These are phyloP conservation scores for Endomychus coccineus DNA, from an alignment of 2,888 invertebrate species.

Conservation along the genomic window DNA sequence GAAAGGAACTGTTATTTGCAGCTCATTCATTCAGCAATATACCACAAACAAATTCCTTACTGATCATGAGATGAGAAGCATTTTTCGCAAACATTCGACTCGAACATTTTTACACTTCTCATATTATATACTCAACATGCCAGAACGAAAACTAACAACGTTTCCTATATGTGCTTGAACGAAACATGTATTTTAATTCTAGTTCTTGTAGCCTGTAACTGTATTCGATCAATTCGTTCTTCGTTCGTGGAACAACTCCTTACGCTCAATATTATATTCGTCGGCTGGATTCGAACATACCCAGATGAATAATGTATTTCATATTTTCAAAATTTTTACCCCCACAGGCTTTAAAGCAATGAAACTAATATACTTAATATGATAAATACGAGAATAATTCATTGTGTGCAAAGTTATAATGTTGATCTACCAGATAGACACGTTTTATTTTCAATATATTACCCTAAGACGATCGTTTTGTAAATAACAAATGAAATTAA, in stretches of 20 bases:
- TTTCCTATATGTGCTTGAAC: neutral
- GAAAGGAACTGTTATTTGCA: no score
- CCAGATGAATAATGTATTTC: conserved; percentile 1
- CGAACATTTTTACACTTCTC: no score
- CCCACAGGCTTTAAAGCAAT: neutral
- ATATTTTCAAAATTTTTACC: neutral
- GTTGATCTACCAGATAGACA: no score
- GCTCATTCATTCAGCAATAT: no score
- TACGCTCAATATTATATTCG: neutral
- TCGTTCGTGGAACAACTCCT: neutral
- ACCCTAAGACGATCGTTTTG: no score
- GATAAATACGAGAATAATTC: neutral
- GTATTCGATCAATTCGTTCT: neutral
- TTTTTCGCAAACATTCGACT: no score
- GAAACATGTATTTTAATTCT: conserved; percentile 1
- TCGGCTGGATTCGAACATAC: neutral
- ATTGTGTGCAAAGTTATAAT: neutral
- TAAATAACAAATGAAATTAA: no score
- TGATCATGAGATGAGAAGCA: no score
- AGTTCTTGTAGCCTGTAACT: neutral
- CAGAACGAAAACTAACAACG: no score
- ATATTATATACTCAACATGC: no score
- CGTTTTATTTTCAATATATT: no score
- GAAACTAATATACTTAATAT: neutral
- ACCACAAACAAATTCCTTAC: no score